A percentile compares a stretch with the other conserved stretches of the same genome.
Conservation (phyloP, 2,888 invertebrate genomes). For the Platycheirus albimanus region DNA sequence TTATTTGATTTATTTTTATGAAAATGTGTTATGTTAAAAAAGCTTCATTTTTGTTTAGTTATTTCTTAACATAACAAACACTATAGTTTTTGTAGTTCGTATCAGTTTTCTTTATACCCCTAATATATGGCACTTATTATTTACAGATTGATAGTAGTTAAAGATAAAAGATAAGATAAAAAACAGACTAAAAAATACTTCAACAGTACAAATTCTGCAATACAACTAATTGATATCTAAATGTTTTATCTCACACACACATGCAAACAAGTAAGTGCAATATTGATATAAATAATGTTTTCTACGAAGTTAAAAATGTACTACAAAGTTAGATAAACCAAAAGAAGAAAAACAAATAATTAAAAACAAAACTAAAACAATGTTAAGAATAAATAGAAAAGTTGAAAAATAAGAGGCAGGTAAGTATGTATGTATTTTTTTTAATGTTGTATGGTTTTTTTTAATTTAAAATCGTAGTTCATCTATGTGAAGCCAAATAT, state of each 20-base stretch:
- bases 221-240: background rate
- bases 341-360: conserved; percentile 7
- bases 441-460: too few species aligned
- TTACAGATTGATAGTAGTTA: background rate
- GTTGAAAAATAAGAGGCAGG: background rate
- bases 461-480: too few species aligned
- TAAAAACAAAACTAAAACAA: conserved; percentile 15
- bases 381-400: conserved; percentile 1
- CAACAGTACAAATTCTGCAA: background rate
- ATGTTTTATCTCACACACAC: background rate
- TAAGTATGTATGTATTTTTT: background rate
- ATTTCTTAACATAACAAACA: conserved; percentile 8
- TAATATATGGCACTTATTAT: background rate
- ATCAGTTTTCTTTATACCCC: conserved; percentile 50
- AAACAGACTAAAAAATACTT: background rate
- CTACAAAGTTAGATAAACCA: background rate
- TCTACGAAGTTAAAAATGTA: too few species aligned
- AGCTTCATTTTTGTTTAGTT: background rate
- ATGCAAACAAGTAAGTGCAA: conserved; percentile 26
- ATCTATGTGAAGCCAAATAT: too few species aligned
- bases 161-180: background rate
- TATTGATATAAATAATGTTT: background rate
- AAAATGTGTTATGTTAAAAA: background rate
- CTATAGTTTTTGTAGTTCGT: conserved; percentile 23
- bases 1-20: background rate